Conservation (phyloP, 1,140 invertebrate species). For the Zaprionus camerounensis region DNA sequence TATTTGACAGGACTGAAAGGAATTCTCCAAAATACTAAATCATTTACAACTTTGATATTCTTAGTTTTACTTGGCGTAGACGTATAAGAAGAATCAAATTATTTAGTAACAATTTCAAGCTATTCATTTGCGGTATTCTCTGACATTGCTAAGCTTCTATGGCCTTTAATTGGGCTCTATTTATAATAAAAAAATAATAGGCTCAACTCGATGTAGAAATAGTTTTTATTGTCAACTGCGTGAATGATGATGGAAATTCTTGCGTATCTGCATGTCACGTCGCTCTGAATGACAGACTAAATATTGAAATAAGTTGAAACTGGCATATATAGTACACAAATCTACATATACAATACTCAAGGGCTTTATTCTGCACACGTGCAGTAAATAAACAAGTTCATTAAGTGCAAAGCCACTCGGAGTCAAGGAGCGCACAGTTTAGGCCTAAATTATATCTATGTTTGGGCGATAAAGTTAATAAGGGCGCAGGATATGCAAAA, state of each 20-base stretch:
- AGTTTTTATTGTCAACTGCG: slow-evolving; percentile 28
- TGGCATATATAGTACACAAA: slow-evolving; percentile 30
- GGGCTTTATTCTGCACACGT: slow-evolving; percentile 64
- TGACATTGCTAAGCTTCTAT: neutral
- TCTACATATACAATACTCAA: slow-evolving; percentile 24
- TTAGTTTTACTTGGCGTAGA: neutral
- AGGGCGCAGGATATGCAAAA: slow-evolving; percentile 58
- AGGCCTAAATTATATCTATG: slow-evolving; percentile 47
- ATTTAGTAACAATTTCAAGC: neutral
- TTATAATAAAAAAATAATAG: neutral
- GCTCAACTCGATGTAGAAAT: neutral
- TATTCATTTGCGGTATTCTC: neutral
- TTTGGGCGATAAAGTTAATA: slow-evolving; percentile 53
- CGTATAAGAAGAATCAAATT: neutral
- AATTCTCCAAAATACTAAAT: neutral
- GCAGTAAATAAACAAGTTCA: slow-evolving; percentile 76
- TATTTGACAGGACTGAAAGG: neutral
- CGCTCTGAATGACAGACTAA: slow-evolving; percentile 52
- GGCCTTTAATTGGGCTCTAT: neutral
- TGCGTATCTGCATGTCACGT: slow-evolving; percentile 38
- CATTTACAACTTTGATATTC: neutral
- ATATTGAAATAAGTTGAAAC: slow-evolving; percentile 62
- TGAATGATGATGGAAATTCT: slow-evolving; percentile 5
- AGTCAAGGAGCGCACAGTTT: slow-evolving; percentile 35
- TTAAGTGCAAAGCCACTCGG: slow-evolving; percentile 42